Evolutionary conservation across 1,140 invertebrate genomes (phyloP), one percentile per base, ranked within the genome.

Genomic region (Cydia amplana): DNA sequence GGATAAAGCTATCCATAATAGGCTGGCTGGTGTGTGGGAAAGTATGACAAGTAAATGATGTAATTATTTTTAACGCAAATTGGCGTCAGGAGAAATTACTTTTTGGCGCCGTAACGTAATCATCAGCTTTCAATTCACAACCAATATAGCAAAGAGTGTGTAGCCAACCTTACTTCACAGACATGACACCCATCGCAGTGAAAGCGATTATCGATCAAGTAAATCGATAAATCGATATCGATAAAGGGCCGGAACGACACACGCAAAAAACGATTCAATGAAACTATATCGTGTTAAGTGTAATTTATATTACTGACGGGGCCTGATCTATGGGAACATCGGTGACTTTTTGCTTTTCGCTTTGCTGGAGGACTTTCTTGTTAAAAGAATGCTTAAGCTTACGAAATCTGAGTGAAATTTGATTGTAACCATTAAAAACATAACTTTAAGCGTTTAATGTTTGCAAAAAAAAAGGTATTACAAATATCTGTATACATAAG

Each of bases 141-240:
- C n/a, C 18, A 23, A 10, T 23, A 60, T 40, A 36, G 65, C 65
- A 10, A 20, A 3, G 5, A 70, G 9, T 70, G 32, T 70, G 25
- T 10, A 65, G 4, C 5, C 28, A n/a, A 9, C 32, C 16, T 70
- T 36, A 70, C n/a, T 40, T 32, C 23, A 7, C n/a, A 9, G n/a
- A 23, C 18, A 10, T 40, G 32, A 36, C 65, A 70, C 36, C 65
- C 65, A 40, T 70, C 65, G 16, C 7, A 70, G 65, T 18, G 65
- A 70, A 70, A 70, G 65, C 65, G 65, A 70, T 70, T 70, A 70
- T 70, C 65, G 65, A 70, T 70, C 65, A 23, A 32, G 25, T 64
- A 25, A 49, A 43, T 43, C 65, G 65, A 70, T 70, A 70, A 18
- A 67, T 67, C 64, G 64, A 36, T 67, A 36, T 70, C 65, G 65